Conservation (phyloP, 2,797 vertebrate genomes). For the Anas bahamensis region DNA sequence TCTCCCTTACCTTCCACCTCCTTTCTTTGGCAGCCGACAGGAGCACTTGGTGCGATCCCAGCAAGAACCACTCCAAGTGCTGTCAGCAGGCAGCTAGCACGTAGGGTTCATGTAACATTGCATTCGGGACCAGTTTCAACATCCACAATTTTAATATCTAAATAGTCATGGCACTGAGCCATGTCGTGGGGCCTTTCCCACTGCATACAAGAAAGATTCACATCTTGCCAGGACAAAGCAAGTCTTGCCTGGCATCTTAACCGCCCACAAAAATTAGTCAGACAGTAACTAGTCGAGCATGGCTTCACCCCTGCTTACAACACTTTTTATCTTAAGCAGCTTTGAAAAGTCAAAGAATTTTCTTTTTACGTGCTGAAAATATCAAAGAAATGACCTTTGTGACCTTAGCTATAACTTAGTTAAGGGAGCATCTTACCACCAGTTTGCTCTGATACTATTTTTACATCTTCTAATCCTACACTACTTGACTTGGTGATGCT, state of each 20-base stretch:
- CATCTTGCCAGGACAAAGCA: neutral
- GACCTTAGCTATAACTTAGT: neutral
- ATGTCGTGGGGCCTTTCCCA: neutral
- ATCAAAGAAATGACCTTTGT: neutral
- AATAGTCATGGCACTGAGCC: neutral
- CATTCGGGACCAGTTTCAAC: neutral
- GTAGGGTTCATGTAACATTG: neutral
- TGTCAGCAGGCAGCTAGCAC: neutral
- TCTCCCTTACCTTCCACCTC: neutral
- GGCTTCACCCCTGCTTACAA: neutral
- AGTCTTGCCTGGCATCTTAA: neutral
- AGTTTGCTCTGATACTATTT: neutral
- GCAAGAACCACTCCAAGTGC: neutral
- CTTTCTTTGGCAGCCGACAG: neutral
- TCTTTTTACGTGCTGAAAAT: neutral
- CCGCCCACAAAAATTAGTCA: conserved; percentile 30
- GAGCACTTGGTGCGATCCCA: neutral
- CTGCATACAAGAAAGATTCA: neutral
- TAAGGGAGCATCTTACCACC: neutral
- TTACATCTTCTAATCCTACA: neutral
- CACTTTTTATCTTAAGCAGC: neutral
- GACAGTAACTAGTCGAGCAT: neutral
- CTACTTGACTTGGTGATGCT: neutral
- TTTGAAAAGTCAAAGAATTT: neutral
- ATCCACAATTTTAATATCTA: neutral